These are phyloP conservation scores for Himantopus leucocephalus DNA, from an alignment of 2,113 vertebrate species.

Conservation along the genomic window DNA sequence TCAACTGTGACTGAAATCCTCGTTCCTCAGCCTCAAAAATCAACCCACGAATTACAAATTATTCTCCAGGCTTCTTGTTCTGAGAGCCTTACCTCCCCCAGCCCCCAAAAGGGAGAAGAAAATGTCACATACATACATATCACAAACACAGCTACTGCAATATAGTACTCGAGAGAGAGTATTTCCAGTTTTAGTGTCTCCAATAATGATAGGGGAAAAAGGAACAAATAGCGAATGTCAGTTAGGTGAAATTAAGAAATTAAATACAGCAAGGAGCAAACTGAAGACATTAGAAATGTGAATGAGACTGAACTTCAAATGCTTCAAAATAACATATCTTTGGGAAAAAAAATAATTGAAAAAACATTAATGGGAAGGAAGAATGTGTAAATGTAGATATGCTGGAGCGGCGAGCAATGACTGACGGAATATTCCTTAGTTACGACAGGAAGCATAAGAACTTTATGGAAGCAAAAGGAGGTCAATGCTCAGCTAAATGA, in stretches of 20 bases:
- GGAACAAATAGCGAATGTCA: rapidly evolving
- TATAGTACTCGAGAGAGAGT: not conserved
- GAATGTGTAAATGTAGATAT: not conserved
- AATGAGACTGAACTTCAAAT: not conserved
- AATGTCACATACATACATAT: not conserved
- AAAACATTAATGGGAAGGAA: not conserved
- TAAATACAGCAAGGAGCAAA: not conserved
- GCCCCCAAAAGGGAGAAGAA: not conserved
- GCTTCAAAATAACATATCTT: not conserved
- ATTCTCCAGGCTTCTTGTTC: not conserved
- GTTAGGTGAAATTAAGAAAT: not conserved
- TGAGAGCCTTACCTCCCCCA: not conserved
- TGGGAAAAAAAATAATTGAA: not conserved
- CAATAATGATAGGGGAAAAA: rapidly evolving
- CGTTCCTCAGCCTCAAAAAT: not conserved
- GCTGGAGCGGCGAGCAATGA: not conserved
- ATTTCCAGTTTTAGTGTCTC: not conserved
- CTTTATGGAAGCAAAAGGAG: not conserved
- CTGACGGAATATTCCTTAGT: not conserved
- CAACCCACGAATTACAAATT: not conserved
- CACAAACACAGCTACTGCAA: not conserved
- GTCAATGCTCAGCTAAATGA: not conserved
- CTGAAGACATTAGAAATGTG: not conserved
- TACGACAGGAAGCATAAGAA: not conserved
- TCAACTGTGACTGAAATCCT: not conserved